Base-by-base conservation (phyloP, 2,888 invertebrate species). In the Glyphotaelius pellucidus region DNA sequence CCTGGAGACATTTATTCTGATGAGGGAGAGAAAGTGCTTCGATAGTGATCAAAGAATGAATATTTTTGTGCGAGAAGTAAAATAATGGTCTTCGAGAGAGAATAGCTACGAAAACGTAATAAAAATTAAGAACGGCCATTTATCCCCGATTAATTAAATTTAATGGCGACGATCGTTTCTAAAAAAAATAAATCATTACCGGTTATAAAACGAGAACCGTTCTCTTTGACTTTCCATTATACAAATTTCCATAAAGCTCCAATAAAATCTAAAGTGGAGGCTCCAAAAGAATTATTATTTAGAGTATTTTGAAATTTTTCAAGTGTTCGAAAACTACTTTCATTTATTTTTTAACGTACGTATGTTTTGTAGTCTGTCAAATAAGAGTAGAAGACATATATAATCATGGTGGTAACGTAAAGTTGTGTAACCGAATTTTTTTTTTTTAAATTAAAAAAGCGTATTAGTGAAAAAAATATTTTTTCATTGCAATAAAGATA, bases 21-120 rank as follows among this genome's bases (percentile, higher is more conserved):
- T 81, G 81, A 32, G 52, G 52, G 52, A 25, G 15, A 25, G 52
- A 67, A 81, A 81, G 25, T 81, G 81, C 52, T 31, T 81, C 15
- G 81, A 81, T 81, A 81, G 32, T 81, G 81, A 81, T 81, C 52
- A 19, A 67, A 67, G 81, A 32, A 81, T 32, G 81, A 81, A 30
- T 31, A 31, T 30, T 32, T 30, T 30, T 81, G 14, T 81, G 81
- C 81, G 31, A 81, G 25, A 14, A 81, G 30, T 14, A 81, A 25
- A 31, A 30, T 81, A 81, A 81, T 81, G 81, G 31, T 32, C 0
- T 31, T 32, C 32, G 4, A 3, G 81, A 81, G 81, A 31, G 14
- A 81, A 81, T 81, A 31, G 32, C 81, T 15, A 30, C 31, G 9
- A 32, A 67, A 67, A 67, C 25, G 52, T 67, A 67, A 67, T 67